These are phyloP conservation scores for Diacarnus erythraeanus DNA, from an alignment of 37 sponge, comb jelly and placozoan genomes.

Conservation along the genomic window DNA sequence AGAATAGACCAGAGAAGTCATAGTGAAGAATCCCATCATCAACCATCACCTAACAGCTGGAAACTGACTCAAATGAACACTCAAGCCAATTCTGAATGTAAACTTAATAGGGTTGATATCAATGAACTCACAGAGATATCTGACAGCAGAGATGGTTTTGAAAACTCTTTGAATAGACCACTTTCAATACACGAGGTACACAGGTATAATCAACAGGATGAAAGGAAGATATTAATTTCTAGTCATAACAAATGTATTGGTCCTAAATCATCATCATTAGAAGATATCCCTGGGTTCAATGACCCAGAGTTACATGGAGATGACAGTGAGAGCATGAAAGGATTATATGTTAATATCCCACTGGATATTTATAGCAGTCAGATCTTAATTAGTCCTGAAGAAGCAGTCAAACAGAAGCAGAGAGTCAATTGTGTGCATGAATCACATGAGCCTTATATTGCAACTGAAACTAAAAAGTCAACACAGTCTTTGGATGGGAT, in stretches of 20 bases:
- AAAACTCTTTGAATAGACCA: neutral
- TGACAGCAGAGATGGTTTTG: neutral
- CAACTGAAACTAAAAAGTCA: neutral
- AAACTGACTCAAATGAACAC: neutral
- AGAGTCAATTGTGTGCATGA: neutral
- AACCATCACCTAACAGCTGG: neutral
- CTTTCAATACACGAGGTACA: constrained; percentile 7
- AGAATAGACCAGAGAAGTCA: neutral
- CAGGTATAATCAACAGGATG: neutral
- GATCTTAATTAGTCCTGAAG: too few relatives aligned
- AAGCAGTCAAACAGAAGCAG: too few relatives aligned
- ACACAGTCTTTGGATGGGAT: neutral
- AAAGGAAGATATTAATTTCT: neutral
- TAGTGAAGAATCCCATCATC: too few relatives aligned
- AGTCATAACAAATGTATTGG: neutral
- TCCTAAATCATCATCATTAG: neutral
- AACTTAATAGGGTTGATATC: neutral
- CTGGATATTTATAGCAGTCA: constrained; percentile 2
- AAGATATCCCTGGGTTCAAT: neutral
- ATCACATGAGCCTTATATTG: neutral
- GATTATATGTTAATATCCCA: neutral
- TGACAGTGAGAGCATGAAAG: neutral
- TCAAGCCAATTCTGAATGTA: neutral
- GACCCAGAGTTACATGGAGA: neutral
- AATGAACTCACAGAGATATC: neutral